These are phyloP conservation scores for Pyrrhosoma nymphula DNA, from an alignment of 2,888 invertebrate genomes.

Conservation along the genomic window DNA sequence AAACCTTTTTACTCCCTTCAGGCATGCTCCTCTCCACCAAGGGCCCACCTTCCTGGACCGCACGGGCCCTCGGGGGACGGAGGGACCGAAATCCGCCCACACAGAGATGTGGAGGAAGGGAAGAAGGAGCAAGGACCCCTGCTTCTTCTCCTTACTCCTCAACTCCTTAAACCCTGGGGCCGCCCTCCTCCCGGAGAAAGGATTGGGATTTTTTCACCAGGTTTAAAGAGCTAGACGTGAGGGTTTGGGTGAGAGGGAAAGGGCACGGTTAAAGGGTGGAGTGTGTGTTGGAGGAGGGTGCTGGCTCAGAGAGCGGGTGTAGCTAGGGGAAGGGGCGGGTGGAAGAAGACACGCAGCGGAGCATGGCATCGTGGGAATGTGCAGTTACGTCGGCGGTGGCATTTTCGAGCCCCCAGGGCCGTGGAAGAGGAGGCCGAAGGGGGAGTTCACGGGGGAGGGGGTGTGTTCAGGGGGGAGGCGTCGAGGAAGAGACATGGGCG, in stretches of 20 bases:
- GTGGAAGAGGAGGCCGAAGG: not conserved
- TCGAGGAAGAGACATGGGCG: not conserved
- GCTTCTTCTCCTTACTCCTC: not conserved
- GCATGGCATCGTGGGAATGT: slow-evolving; percentile 63
- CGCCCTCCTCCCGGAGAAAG: not conserved
- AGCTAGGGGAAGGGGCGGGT: not conserved
- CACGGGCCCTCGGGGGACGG: not conserved
- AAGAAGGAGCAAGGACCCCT: not conserved
- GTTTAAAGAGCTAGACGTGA: not conserved
- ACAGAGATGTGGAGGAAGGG: not conserved
- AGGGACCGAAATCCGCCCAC: not conserved
- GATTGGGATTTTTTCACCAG: not conserved
- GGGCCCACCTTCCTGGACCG: not conserved
- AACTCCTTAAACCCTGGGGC: slow-evolving; percentile 10
- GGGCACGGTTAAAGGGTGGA: not conserved
- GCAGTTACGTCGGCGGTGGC: slow-evolving; percentile 48
- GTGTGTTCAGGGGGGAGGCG: not conserved
- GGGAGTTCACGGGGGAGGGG: not conserved
- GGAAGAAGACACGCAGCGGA: slow-evolving; percentile 36
- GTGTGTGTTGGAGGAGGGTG: not conserved
- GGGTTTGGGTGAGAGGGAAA: not conserved
- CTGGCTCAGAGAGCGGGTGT: not conserved
- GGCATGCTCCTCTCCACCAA: not conserved
- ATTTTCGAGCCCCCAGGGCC: slow-evolving; percentile 51
- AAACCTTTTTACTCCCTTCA: too few species aligned